These are phyloP conservation scores for Hystrix cristata DNA, from an alignment of 2,113 vertebrate species.

Conservation along the genomic window DNA sequence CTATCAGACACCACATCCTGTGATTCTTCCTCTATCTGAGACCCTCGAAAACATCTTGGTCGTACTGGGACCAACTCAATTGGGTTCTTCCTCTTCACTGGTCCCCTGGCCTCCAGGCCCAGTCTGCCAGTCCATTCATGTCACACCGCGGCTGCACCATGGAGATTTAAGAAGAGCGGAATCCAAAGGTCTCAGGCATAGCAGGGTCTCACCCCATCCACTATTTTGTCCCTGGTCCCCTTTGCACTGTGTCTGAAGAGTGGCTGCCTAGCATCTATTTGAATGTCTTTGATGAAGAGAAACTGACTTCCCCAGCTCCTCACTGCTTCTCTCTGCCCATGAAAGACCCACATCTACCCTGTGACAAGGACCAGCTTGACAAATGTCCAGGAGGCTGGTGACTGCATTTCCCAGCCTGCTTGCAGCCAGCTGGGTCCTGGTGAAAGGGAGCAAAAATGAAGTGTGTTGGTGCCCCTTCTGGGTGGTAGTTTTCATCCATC, in stretches of 20 bases:
- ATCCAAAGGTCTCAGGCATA: background rate
- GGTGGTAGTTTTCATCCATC: background rate
- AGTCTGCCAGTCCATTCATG: background rate
- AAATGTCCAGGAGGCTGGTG: background rate
- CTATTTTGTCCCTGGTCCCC: background rate
- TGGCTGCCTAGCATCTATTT: background rate
- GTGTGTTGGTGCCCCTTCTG: background rate
- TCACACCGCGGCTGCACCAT: background rate
- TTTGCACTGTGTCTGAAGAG: background rate
- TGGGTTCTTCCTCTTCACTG: background rate
- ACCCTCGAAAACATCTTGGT: background rate
- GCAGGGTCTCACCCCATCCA: too few species aligned
- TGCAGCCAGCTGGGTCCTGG: background rate
- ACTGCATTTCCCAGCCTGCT: background rate
- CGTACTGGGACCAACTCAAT: background rate
- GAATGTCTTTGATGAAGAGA: background rate
- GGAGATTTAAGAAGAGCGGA: background rate
- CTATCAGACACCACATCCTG: background rate
- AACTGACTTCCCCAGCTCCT: background rate
- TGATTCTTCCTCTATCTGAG: background rate
- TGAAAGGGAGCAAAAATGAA: background rate
- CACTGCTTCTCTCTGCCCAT: background rate
- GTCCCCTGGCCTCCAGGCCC: background rate
- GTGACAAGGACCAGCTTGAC: background rate
- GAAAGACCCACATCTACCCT: background rate